phyloP scores from a whole-genome alignment of 2,797 vertebrate species.

The Bovichtus diacanthus region DNA sequence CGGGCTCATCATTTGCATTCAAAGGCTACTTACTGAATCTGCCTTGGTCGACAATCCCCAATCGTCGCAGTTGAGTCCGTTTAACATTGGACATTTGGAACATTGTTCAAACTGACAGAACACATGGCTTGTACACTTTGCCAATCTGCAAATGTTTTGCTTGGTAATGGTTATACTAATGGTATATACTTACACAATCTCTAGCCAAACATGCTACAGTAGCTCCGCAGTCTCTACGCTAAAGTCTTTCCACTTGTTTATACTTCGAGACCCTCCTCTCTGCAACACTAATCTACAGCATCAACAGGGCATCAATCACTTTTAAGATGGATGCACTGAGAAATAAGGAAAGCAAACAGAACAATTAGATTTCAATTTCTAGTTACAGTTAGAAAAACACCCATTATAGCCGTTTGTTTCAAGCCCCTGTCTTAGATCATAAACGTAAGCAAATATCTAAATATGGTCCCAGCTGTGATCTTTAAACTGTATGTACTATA shows the following conservation, averaged over 20 bases:
- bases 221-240: not conserved
- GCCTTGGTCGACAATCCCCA: not conserved
- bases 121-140: not conserved
- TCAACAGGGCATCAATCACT: slow-evolving; percentile 5
- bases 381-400: slow-evolving; percentile 5
- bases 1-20: not conserved
- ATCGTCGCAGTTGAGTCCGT: not conserved
- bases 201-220: not conserved
- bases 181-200: not conserved
- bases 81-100: not conserved
- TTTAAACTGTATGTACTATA: slow-evolving; percentile 59
- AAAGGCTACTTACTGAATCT: not conserved
- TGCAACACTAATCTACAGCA: not conserved
- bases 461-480: slow-evolving; percentile 66
- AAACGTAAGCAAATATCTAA: slow-evolving; percentile 52
- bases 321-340: slow-evolving; percentile 16
- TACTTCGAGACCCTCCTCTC: not conserved
- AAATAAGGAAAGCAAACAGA: slow-evolving; percentile 25
- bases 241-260: not conserved
- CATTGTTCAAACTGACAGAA: not conserved
- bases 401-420: slow-evolving; percentile 53
- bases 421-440: slow-evolving; percentile 44
- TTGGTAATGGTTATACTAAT: not conserved
- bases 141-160: not conserved
- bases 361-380: too few species aligned